Conservation (phyloP, 2,797 vertebrate genomes). For the Acanthis flammea region DNA sequence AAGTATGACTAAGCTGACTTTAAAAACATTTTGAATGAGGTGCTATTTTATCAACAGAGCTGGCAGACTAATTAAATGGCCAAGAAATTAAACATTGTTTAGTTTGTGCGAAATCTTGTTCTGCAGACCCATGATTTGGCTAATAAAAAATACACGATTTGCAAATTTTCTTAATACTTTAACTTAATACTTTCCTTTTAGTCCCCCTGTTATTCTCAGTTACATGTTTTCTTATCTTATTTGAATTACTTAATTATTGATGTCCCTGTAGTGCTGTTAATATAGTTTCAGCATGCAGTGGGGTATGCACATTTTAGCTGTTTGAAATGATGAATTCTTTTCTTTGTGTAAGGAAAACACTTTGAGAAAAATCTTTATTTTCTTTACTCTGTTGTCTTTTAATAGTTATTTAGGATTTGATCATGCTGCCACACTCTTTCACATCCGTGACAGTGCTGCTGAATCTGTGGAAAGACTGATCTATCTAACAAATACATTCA, state of each 20-base stretch:
- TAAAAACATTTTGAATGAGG: background rate
- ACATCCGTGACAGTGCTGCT: constrained; percentile 92
- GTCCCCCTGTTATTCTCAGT: background rate
- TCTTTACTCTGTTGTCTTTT: constrained; percentile 30
- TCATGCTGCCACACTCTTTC: constrained; percentile 94
- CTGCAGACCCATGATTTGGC: background rate
- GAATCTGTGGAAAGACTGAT: constrained; percentile 90
- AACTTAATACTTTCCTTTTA: background rate
- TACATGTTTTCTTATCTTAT: background rate
- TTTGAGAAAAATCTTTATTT: background rate
- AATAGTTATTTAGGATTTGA: constrained; percentile 92
- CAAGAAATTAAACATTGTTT: background rate
- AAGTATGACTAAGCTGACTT: background rate
- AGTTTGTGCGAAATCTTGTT: background rate
- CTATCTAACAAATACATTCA: constrained; percentile 94
- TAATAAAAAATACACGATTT: background rate
- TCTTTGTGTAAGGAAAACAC: background rate
- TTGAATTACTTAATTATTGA: background rate
- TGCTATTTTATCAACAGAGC: background rate
- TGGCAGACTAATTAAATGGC: background rate
- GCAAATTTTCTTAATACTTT: background rate
- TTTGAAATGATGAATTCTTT: background rate
- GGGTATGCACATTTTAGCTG: background rate
- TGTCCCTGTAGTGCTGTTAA: background rate
- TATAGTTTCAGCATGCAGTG: background rate